Evolutionary conservation across 2,797 vertebrate genomes (phyloP).

Genomic region (Diglossa cyanea): DNA sequence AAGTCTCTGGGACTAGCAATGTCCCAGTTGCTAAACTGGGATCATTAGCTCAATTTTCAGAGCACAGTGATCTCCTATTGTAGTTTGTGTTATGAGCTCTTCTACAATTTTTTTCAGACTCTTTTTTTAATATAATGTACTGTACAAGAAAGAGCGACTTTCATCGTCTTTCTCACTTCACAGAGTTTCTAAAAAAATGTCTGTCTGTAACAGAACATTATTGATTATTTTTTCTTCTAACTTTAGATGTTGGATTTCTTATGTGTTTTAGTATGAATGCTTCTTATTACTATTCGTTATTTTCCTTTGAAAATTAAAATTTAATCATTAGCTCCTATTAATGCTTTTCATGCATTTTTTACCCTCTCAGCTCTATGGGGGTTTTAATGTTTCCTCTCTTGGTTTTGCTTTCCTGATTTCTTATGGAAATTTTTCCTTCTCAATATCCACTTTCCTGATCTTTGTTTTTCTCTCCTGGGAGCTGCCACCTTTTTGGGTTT

Average conservation of each 20-base stretch:
- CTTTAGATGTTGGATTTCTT: not conserved
- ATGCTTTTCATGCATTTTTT: not conserved
- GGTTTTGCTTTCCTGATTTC: not conserved
- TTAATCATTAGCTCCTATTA: not conserved
- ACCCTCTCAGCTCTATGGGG: not conserved
- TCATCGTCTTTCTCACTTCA: not conserved
- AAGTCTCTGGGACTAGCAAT: not conserved
- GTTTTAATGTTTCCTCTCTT: not conserved
- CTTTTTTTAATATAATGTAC: not conserved
- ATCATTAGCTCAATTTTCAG: not conserved
- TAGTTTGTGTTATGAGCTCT: not conserved
- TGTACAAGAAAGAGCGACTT: not conserved
- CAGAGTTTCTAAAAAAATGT: not conserved
- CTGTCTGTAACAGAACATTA: not conserved
- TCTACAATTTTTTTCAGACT: not conserved
- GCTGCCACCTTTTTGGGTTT: not conserved
- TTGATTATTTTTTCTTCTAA: not conserved
- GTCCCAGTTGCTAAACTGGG: not conserved
- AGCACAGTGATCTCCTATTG: not conserved
- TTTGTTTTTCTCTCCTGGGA: not conserved
- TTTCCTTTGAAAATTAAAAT: constrained; percentile 5
- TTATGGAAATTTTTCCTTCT: not conserved
- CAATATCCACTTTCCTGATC: not conserved
- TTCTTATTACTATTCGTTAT: not conserved
- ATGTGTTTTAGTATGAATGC: not conserved